These are phyloP conservation scores for Eulemur albifrons DNA, from an alignment of 2,797 vertebrate genomes.

Conservation along the genomic window DNA sequence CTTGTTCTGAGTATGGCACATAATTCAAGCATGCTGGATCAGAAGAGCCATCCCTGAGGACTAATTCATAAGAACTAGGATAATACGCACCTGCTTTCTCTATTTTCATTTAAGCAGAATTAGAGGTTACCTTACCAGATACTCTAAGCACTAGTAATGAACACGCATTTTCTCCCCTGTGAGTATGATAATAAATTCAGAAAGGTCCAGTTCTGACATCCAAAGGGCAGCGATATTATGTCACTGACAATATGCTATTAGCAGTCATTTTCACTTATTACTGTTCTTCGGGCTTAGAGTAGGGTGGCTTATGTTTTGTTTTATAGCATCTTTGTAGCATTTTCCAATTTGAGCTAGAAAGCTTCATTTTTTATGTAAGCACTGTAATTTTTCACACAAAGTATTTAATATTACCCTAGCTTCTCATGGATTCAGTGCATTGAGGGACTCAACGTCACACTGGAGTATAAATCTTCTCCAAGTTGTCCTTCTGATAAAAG, in stretches of 20 bases:
- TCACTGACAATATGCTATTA: slow-evolving; percentile 58
- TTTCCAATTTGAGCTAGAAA: slow-evolving; percentile 20
- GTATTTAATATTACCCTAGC: neutral
- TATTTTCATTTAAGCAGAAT: slow-evolving; percentile 70
- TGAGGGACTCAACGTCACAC: neutral
- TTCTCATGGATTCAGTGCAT: neutral
- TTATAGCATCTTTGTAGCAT: neutral
- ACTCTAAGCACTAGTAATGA: slow-evolving; percentile 51
- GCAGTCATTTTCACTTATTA: slow-evolving; percentile 41
- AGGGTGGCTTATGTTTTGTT: neutral
- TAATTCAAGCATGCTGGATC: slow-evolving; percentile 57
- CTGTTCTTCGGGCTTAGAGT: neutral
- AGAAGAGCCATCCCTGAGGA: slow-evolving; percentile 49
- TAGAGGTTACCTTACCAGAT: slow-evolving; percentile 68
- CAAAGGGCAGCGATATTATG: slow-evolving; percentile 40
- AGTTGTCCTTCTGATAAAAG: neutral
- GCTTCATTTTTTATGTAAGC: neutral
- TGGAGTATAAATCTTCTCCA: neutral
- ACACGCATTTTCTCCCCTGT: slow-evolving; percentile 33
- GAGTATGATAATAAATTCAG: slow-evolving; percentile 65
- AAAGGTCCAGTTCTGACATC: slow-evolving; percentile 57
- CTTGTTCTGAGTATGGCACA: slow-evolving; percentile 45
- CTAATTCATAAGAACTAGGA: slow-evolving; percentile 53
- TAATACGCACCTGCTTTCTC: slow-evolving; percentile 63
- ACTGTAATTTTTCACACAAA: slow-evolving; percentile 15